Base-by-base conservation (phyloP, 2,113 vertebrate species). In the Pelobates fuscus region DNA sequence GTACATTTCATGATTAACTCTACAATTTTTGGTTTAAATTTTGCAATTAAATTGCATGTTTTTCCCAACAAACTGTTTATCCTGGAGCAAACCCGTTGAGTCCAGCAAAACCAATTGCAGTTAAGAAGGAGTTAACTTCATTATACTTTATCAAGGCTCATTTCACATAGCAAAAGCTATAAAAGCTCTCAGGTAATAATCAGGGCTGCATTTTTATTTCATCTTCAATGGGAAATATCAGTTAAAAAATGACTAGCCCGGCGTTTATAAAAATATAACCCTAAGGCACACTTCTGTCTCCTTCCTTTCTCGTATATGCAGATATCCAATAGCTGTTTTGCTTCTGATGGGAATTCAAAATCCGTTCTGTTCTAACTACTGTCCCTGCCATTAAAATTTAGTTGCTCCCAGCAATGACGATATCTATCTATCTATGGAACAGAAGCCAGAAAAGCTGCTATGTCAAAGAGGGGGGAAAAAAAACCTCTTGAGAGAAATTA, bases 371-470 rank as follows among this genome's bases (percentile, higher is more conserved):
- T 67, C 49, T 59, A 60, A 59, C 64, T 74, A 74, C 62, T 30
- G 26, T 74, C 62, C 37, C 49, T 76, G 63, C 72, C 24, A 67
- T 76, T 76, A 76, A 49, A 62, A 71, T 59, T 11, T 44, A 76
- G 32, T 76, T 60, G 72, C 72, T 76, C 17, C 63, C 64, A 76
- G 72, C 72, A 67, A 76, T 76, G 72, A 76, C 72, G 72, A 67
- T 67, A 58, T 49, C 63, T 64, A 26, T 29, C 60, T 67, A 58
- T 49, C 63, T 64, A 26, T 29, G 55, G 46, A 76, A 76, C 55
- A 67, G 37, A 67, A 76, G 64, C 72, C 64, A 67, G 71, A 32
- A 64, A 67, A 67, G 57, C 64, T 44, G 64, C 71, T 75, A 67
- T 67, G 72, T 60, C 55, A 59, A 64, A 58, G 54, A 46, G 52